These are phyloP conservation scores for Drosophila lacteicornis DNA, from an alignment of 1,140 invertebrate genomes.

Conservation along the genomic window DNA sequence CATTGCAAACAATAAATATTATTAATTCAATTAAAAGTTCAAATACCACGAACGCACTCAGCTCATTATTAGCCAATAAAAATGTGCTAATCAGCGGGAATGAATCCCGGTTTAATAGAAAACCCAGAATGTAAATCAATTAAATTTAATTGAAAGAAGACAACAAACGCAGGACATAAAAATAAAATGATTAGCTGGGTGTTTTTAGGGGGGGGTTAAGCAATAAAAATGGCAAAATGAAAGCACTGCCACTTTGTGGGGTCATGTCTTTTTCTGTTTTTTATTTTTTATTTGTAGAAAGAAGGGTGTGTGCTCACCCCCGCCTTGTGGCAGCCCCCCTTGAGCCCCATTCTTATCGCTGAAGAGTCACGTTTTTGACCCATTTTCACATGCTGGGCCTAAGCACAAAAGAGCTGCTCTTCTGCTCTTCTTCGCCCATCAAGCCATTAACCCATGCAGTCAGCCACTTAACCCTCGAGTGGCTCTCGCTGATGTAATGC, in stretches of 20 bases:
- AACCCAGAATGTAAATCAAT: neutral
- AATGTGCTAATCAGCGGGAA: constrained; percentile 3
- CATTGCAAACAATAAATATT: neutral
- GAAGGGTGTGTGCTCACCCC: neutral
- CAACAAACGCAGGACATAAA: neutral
- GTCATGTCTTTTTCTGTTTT: constrained; percentile 12
- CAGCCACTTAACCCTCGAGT: constrained; percentile 54
- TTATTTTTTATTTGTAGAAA: neutral
- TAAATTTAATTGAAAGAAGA: constrained; percentile 5
- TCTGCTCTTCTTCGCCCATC: constrained; percentile 8
- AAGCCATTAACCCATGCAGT: constrained; percentile 48
- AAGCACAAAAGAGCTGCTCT: constrained; percentile 33
- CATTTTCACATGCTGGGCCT: constrained; percentile 45
- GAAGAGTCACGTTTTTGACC: constrained; percentile 56
- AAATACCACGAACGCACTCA: neutral
- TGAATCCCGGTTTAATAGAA: constrained; percentile 10
- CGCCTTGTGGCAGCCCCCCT: neutral
- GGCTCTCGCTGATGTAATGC: constrained; percentile 56
- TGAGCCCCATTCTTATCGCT: constrained; percentile 23
- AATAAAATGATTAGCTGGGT: constrained; percentile 13
- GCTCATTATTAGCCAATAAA: constrained; percentile 8
- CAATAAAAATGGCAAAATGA: constrained; percentile 10
- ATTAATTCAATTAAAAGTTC: neutral
- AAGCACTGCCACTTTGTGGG: constrained; percentile 6
- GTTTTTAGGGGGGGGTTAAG: neutral